phyloP scores from a whole-genome alignment of 2,113 vertebrate species.

The Takifugu bimaculatus region DNA sequence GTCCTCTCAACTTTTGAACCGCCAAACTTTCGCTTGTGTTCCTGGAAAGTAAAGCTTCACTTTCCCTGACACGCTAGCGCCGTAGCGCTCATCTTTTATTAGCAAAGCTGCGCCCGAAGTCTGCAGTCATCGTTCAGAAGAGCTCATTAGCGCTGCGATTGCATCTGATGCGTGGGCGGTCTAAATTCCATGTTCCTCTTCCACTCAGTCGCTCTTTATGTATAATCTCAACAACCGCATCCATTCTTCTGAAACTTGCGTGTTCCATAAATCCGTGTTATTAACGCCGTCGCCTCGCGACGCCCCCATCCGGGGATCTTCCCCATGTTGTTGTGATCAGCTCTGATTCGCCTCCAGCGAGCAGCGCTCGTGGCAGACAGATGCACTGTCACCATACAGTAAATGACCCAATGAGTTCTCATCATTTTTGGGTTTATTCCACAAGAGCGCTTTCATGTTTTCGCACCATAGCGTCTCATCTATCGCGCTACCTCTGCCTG shows the following conservation, averaged over 20 bases:
- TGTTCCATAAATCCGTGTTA: no score
- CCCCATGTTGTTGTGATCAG: conserved; percentile 8
- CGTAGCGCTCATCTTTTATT: not conserved
- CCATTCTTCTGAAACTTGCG: no score
- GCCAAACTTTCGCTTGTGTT: not conserved
- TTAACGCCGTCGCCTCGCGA: no score
- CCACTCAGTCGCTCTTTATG: not conserved
- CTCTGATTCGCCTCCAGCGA: no score
- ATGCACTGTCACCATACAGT: no score
- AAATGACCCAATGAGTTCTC: no score
- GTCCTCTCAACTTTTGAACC: not conserved
- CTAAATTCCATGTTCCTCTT: conserved; percentile 1
- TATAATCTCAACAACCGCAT: not conserved
- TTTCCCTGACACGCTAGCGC: not conserved
- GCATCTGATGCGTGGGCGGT: conserved; percentile 6
- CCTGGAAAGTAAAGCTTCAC: not conserved
- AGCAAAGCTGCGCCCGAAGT: not conserved
- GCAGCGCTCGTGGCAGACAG: no score
- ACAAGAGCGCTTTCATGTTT: no score
- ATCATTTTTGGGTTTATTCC: no score
- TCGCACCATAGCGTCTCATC: no score
- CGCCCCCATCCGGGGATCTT: not conserved
- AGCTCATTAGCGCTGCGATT: not conserved
- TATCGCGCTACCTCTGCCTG: not conserved
- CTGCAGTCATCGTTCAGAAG: no score